phyloP scores from a whole-genome alignment of 2,888 invertebrate genomes.

The Lamellibrachia satsuma region DNA sequence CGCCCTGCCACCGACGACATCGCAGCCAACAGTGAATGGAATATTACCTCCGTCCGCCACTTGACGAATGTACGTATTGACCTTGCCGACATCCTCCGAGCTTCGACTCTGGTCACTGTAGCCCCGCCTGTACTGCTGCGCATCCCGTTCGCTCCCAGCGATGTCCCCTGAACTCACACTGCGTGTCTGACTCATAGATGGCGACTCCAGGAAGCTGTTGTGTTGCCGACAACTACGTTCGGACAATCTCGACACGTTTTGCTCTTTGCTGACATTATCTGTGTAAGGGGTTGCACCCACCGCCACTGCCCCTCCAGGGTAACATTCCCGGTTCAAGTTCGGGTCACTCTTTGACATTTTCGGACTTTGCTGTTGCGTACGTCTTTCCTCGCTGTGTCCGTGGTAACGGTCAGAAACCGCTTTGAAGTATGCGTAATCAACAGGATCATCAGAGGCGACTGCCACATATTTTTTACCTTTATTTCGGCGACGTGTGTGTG shows the following conservation, averaged over 20 bases:
- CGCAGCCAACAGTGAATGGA: neutral
- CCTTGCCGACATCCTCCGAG: neutral
- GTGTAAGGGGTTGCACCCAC: neutral
- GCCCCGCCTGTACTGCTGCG: neutral
- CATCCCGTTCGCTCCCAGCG: neutral
- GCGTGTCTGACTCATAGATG: neutral
- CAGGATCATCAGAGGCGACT: slow-evolving; percentile 29
- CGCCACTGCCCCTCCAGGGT: neutral
- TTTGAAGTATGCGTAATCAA: slow-evolving; percentile 27
- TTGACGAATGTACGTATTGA: neutral
- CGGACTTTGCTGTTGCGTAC: neutral
- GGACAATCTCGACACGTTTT: neutral
- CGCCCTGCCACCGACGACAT: neutral
- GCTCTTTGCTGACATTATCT: neutral
- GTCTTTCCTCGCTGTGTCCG: neutral
- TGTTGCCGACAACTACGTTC: neutral
- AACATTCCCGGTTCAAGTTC: slow-evolving; percentile 19
- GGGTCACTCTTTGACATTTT: neutral
- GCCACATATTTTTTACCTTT: slow-evolving; percentile 28
- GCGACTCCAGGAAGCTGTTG: neutral
- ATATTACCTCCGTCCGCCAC: neutral
- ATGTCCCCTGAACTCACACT: neutral
- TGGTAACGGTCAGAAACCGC: slow-evolving; percentile 21
- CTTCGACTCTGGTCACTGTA: neutral
- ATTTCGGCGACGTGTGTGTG: slow-evolving; percentile 21